Percentiles rank a stretch among this genome's conserved stretches.
Evolutionary conservation across 2,888 invertebrate species (phyloP).

Genomic region (Hydraecia micacea): DNA sequence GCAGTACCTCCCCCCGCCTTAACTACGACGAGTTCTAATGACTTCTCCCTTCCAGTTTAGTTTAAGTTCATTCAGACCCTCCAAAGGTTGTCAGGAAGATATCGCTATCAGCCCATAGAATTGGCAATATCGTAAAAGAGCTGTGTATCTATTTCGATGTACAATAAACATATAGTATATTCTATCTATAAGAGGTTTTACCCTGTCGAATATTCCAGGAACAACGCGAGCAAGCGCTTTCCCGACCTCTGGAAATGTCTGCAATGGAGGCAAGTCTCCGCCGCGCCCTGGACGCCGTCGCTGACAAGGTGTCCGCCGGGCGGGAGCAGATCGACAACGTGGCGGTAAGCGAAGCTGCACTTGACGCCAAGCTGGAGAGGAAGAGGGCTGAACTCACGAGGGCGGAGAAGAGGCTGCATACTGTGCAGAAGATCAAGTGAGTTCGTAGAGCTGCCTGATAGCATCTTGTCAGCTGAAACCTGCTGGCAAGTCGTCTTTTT

Average conservation of each 20-base stretch:
- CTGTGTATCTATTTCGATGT: neutral
- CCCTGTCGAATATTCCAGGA: conserved; percentile 79
- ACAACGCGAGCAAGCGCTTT: conserved; percentile 94
- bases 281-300: conserved; percentile 93
- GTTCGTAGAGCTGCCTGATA: conserved; percentile 30
- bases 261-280: conserved; percentile 95
- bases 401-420: conserved; percentile 97
- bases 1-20: neutral
- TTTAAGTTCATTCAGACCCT: neutral
- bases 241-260: conserved; percentile 95
- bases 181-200: neutral
- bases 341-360: conserved; percentile 95
- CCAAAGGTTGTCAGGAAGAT: neutral
- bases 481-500: neutral
- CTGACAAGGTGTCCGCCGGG: conserved; percentile 93
- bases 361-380: conserved; percentile 98
- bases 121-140: neutral
- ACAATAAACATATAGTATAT: neutral
- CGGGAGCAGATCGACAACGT: conserved; percentile 95
- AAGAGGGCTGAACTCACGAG: conserved; percentile 97
- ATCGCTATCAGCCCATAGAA: too few species aligned
- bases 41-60: neutral
- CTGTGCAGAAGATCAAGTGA: conserved; percentile 97
- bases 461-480: neutral
- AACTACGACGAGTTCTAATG: too few species aligned